Evolutionary conservation across 2,113 vertebrate genomes (phyloP).

Genomic region (Alectura lathami): DNA sequence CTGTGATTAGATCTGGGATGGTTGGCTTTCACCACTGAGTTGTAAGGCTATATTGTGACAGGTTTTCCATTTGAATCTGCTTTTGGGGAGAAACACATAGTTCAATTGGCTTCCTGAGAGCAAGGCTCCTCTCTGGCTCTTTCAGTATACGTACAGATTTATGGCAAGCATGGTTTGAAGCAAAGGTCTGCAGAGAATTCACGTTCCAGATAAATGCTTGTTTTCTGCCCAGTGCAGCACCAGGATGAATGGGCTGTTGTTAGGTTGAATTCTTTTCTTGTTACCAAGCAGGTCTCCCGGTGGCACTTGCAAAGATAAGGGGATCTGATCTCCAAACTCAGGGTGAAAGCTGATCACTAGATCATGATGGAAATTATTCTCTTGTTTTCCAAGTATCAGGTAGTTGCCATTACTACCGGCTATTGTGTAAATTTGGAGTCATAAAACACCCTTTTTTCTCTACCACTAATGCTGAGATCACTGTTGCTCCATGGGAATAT

Average conservation of each 20-base stretch:
- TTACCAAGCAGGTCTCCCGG: conserved; percentile 44
- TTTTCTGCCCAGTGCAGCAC: not conserved
- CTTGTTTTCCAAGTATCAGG: conserved; percentile 16
- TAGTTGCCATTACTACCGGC: not conserved
- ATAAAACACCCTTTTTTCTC: conserved; percentile 7
- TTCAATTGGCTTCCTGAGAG: not conserved
- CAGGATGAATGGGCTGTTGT: conserved; percentile 37
- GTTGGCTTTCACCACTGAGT: not conserved
- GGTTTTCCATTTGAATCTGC: not conserved
- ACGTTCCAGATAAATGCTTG: not conserved
- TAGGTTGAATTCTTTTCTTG: conserved; percentile 36
- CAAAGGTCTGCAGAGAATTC: conserved; percentile 22
- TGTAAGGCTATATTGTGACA: not conserved
- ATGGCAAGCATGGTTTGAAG: not conserved
- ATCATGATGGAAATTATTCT: conserved; percentile 28
- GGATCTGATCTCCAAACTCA: conserved; percentile 51
- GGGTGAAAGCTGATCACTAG: conserved; percentile 38
- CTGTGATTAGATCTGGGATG: not conserved
- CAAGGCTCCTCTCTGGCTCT: not conserved
- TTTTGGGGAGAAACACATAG: not conserved
- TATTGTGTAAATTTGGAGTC: conserved; percentile 6
- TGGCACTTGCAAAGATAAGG: conserved; percentile 48
- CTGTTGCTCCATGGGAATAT: not conserved
- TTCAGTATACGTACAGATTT: not conserved
- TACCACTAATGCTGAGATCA: not conserved